Conservation (phyloP, 2,797 vertebrate species). For the Apogon hyalosoma region DNA sequence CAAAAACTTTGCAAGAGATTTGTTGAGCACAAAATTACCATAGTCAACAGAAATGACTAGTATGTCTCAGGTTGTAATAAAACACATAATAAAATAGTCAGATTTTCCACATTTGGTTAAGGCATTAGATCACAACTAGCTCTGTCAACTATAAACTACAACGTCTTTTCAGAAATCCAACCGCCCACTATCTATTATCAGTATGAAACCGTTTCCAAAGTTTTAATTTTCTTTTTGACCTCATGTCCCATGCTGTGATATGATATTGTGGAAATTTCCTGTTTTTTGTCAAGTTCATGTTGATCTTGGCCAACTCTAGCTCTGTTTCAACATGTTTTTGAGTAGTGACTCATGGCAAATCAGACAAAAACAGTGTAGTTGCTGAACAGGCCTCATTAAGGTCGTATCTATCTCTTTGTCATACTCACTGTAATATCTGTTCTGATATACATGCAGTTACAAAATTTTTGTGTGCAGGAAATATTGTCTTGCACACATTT, state of each 20-base stretch:
- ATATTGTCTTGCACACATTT: no score
- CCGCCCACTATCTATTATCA: neutral
- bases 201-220: slow-evolving; percentile 1
- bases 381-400: slow-evolving; percentile 4
- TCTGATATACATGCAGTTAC: no score
- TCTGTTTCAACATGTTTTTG: slow-evolving; percentile 3
- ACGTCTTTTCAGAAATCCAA: slow-evolving; percentile 6
- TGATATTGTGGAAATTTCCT: neutral
- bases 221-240: neutral
- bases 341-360: slow-evolving; percentile 26
- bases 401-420: slow-evolving; percentile 6
- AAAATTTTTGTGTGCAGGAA: no score
- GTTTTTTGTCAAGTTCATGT: slow-evolving; percentile 10
- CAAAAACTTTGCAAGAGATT: no score
- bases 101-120: neutral
- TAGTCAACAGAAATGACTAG: neutral
- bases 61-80: neutral
- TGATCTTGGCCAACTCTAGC: slow-evolving; percentile 15
- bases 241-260: neutral
- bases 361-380: slow-evolving; percentile 3
- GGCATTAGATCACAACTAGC: neutral
- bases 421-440: neutral
- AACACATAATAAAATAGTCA: neutral
- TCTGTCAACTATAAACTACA: neutral
- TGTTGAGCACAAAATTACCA: neutral